Base-by-base conservation (phyloP, 2,113 vertebrate genomes). In the Condylura cristata region DNA sequence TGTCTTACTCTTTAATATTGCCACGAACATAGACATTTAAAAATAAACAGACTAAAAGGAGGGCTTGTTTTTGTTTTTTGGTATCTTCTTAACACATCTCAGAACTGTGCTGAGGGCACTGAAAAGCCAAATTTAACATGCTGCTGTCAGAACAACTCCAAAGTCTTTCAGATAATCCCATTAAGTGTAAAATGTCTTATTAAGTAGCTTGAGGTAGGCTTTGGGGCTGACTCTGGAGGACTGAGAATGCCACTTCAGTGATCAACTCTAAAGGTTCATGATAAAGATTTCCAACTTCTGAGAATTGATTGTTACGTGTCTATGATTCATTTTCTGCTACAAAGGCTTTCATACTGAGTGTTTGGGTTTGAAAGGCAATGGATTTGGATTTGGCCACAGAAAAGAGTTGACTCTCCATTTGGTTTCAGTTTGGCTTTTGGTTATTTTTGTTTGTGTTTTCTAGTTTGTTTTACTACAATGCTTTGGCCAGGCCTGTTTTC, bases 271-370 rank as follows among this genome's bases (percentile, higher is more conserved):
- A 96, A 80, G 20, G 58, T 90, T 95, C 92, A 91, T 1, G 46
- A 97, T 81, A 89, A 92, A 91, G 78, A 96, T 68, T 95, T 93
- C 92, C 91, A 94, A 65, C 82, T 94, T 95, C 94, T 95, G 93
- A 96, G 95, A 96, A 95, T 56, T 92, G 61, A 93, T 96, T 95
- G 90, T 92, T 88, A 86, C 95, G 93, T 92, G 90, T 96, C 94
- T 97, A 89, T 95, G 93, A 96, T 87, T 97, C 92, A 97, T 94
- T 96, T 95, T 96, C 93, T 97, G 95, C 97, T 97, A 95, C 93
- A 88, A 94, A 97, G 97, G 97, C 95, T 96, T 95, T 90, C 96
- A 85, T 82, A 41, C 39, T 39, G 87, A 65, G 39, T 34, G 61
- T 93, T 91, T 91, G 89, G 68, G 53, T 87, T 96, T 95, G 90